Percentiles rank a stretch among this genome's conserved stretches.
Evolutionary conservation across 2,888 invertebrate genomes (phyloP).

Genomic region (Agrochola lota): DNA sequence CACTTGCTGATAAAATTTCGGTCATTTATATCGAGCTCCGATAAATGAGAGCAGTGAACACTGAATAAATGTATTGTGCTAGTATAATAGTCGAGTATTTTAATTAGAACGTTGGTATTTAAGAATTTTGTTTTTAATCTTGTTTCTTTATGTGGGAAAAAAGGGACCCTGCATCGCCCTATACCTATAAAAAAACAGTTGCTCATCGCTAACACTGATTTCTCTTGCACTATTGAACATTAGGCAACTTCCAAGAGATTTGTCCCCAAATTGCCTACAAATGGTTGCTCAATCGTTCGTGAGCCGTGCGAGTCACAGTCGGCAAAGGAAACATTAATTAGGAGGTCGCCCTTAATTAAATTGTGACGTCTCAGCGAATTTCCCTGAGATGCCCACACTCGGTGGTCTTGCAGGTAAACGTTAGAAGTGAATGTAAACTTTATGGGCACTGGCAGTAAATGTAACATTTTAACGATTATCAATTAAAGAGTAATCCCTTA

Average conservation of each 20-base stretch:
- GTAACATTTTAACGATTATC: slow-evolving; percentile 77
- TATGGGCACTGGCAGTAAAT: slow-evolving; percentile 77
- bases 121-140: slow-evolving; percentile 24
- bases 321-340: slow-evolving; percentile 81
- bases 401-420: slow-evolving; percentile 82
- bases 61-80: slow-evolving; percentile 67
- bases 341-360: slow-evolving; percentile 84
- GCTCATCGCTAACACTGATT: slow-evolving; percentile 29
- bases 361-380: slow-evolving; percentile 89
- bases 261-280: slow-evolving; percentile 73
- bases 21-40: slow-evolving; percentile 82
- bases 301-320: slow-evolving; percentile 68
- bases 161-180: background rate
- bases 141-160: background rate
- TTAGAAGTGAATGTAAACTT: slow-evolving; percentile 74
- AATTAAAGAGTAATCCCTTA: slow-evolving; percentile 68
- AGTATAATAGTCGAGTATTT: slow-evolving; percentile 66
- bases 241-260: slow-evolving; percentile 43
- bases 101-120: slow-evolving; percentile 62
- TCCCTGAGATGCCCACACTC: slow-evolving; percentile 71
- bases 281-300: slow-evolving; percentile 77
- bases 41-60: slow-evolving; percentile 76
- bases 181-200: slow-evolving; percentile 23
- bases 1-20: slow-evolving; percentile 81
- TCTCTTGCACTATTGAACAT: slow-evolving; percentile 55